A percentile compares a stretch with the other conserved stretches of the same genome.
phyloP scores from a whole-genome alignment of 2,888 invertebrate species.

The Matsumyia berberina region DNA sequence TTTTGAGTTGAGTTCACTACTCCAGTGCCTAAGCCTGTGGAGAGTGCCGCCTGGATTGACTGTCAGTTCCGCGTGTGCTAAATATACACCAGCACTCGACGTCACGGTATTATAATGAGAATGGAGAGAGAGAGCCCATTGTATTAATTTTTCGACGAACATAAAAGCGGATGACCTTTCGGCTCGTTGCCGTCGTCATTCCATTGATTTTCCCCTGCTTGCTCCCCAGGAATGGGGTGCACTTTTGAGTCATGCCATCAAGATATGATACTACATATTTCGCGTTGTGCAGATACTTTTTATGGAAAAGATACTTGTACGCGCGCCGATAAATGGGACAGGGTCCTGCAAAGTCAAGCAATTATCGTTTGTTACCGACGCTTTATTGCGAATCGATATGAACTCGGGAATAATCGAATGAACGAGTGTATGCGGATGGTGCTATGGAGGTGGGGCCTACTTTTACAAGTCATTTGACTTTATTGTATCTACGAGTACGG shows the following conservation, averaged over 20 bases:
- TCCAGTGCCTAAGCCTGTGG: not conserved
- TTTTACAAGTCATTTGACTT: not conserved
- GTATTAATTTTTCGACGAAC: conserved; percentile 25
- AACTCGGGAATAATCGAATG: not conserved
- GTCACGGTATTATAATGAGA: not conserved
- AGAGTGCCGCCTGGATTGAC: not conserved
- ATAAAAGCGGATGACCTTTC: conserved; percentile 55
- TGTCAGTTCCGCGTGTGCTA: conserved; percentile 28
- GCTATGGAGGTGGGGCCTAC: not conserved
- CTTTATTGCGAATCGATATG: conserved; percentile 33
- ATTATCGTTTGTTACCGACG: conserved; percentile 46
- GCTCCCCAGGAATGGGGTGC: conserved; percentile 7
- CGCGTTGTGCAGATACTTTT: conserved; percentile 16
- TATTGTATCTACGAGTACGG: no score
- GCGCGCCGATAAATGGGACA: conserved; percentile 32
- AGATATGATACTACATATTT: not conserved
- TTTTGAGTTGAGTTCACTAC: conserved; percentile 53
- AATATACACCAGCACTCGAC: conserved; percentile 10
- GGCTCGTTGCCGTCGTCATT: conserved; percentile 29
- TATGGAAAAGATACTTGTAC: conserved; percentile 17
- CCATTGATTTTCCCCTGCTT: conserved; percentile 23
- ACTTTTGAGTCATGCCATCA: conserved; percentile 23
- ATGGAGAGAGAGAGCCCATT: not conserved
- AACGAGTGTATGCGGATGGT: conserved; percentile 2
- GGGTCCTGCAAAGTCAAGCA: conserved; percentile 45